Base-by-base conservation (phyloP, 1,140 invertebrate genomes). In the Ganaspis sp. region DNA sequence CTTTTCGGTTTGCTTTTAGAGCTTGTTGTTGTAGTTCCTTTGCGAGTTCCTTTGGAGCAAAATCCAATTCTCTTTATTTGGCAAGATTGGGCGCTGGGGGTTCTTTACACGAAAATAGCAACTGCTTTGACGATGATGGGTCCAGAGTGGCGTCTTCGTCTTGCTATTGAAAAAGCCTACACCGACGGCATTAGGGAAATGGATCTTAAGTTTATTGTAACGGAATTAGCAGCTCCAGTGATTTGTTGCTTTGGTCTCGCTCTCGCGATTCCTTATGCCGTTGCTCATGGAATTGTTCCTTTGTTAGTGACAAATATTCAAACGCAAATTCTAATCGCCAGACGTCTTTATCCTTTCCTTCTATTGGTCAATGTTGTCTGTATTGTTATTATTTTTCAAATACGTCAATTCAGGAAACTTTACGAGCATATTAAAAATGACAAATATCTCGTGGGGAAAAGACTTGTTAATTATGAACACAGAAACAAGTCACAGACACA, bases 381-480 rank as follows among this genome's bases (percentile, higher is more conserved):
- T 58, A 93, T 94, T 54, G 93, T 97, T 69, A 92, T 97, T 64
- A 92, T 94, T 72, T 94, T 96, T 86, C 96, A 98, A 92, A 94
- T 98, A 40, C 94, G 95, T 73, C 98, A 99, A 87, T 98, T 99
- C 89, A 95, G 94, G 83, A 96, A 97, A 84, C 92, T 99, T 0
- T 99, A 99, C 87, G 97, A 99, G 88, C 98, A 99, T 90, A 99
- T 99, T 87, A 99, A 99, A 91, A 99, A 99, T 92, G 98, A 99
- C 88, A 99, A 99, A 92, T 99, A 99, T 92, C 93, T 99, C 26
- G 98, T 99, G 2, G 98, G 98, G 0, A 96, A 97, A 85, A 93
- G 97, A 73, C 93, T 99, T 72, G 97, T 99, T 0, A 99, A 99
- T 91, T 99, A 99, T 89, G 97, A 99, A 87, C 95, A 96, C 88